A percentile compares a stretch with the other conserved stretches of the same genome.
Evolutionary conservation across 2,888 invertebrate species (phyloP).

Genomic region (Andrena trimmerana): DNA sequence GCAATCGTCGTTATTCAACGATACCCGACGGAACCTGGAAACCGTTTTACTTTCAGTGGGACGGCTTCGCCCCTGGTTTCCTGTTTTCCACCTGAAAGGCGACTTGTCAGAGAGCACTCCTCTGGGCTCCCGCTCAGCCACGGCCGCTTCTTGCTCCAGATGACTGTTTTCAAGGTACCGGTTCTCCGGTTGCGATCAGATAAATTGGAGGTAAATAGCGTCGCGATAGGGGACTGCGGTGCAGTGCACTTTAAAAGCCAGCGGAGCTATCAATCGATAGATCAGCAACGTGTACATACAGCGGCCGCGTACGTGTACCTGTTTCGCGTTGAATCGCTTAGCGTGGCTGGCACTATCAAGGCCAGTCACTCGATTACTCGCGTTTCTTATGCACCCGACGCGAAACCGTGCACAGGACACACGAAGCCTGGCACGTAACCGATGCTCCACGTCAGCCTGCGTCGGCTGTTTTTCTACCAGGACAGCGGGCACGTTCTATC

Average conservation of each 20-base stretch:
- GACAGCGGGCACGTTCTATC: conserved; percentile 16
- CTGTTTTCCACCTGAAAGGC: not conserved
- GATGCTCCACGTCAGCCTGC: conserved; percentile 26
- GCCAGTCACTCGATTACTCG: conserved; percentile 78
- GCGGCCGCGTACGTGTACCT: conserved; percentile 58
- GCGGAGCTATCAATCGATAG: conserved; percentile 51
- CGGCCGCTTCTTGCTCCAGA: not conserved
- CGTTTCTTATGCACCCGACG: conserved; percentile 74
- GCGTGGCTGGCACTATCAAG: conserved; percentile 76
- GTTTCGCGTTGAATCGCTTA: conserved; percentile 71
- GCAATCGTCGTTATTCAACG: conserved; percentile 22
- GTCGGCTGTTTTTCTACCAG: conserved; percentile 25
- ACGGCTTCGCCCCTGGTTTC: not conserved
- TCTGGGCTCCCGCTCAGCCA: not conserved
- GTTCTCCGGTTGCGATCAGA: conserved; percentile 9
- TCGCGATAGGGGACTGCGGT: not conserved
- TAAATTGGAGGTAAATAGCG: conserved; percentile 25
- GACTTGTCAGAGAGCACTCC: not conserved
- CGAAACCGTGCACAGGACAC: conserved; percentile 55
- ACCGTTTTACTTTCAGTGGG: conserved; percentile 10
- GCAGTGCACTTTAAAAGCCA: conserved; percentile 11
- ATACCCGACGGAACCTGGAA: not conserved
- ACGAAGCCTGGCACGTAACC: conserved; percentile 32
- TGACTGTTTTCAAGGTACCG: conserved; percentile 11
- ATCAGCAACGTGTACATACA: conserved; percentile 32